Evolutionary conservation across 2,888 invertebrate genomes (phyloP), one percentile per base, ranked within the genome.

Genomic region (Rotaria macrura): DNA sequence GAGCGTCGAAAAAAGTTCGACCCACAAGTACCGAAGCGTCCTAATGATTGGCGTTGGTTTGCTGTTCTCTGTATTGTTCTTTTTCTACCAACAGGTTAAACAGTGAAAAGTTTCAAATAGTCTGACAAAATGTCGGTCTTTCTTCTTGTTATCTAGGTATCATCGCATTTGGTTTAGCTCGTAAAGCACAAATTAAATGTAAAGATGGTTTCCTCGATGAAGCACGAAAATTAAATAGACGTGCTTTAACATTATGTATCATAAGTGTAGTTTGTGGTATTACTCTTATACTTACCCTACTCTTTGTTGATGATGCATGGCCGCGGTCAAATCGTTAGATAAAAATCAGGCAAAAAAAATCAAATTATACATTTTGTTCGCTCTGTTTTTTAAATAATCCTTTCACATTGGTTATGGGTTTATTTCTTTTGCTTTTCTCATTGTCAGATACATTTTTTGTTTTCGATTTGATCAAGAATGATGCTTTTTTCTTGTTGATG

Each of bases 141-240:
- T 49, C 1, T 49, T 49, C 3, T 49, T 25, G 4, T 40, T 43
- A 2, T 38, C 12, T 43, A 84, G 84, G 84, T 43, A 20, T 85
- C 43, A 65, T 86, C 23, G 86, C 86, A 38, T 85, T 85, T 83
- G 83, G 57, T 34, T 34, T 86, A n/a, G 86, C 86, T 54, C 83
- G 85, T 20, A 86, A 86, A 55, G 86, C 86, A 25, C 79, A 83
- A 72, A 83, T 49, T 4, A 86, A 86, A 83, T 86, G 49, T 40
- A 83, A 83, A 83, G 86, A 86, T 85, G 86, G 86, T 40, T 86
- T 86, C 54, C 83, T 86, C 47, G 85, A 83, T n/a, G 85, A 85
- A 38, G 74, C 86, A 12, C 79, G 83, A 40, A 86, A 86, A 79
- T 43, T 86, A 43, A 85, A 85, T 49, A 85, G 52, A 55, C 79